A percentile compares a stretch with the other conserved stretches of the same genome.
These are phyloP conservation scores for Tinea trinotella DNA, from an alignment of 2,888 invertebrate species.

Conservation along the genomic window DNA sequence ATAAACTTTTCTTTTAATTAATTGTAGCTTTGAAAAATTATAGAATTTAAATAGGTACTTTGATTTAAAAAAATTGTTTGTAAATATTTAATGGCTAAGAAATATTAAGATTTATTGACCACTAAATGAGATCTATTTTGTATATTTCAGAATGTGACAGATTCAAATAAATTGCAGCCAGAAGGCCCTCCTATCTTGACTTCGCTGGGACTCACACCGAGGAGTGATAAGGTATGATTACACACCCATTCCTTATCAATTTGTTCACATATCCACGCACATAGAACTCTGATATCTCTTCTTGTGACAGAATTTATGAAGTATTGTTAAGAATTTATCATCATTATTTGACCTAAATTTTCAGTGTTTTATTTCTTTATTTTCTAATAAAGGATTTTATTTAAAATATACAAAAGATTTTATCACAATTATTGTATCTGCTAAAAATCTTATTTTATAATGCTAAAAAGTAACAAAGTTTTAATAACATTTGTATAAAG, in stretches of 20 bases:
- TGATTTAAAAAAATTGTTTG: too few relatives aligned
- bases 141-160: slow-evolving; percentile 45
- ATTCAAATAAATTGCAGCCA: slow-evolving; percentile 50
- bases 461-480: too few relatives aligned
- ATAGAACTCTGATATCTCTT: slow-evolving; percentile 7
- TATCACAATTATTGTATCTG: too few relatives aligned
- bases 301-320: slow-evolving; percentile 8
- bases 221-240: slow-evolving; percentile 64
- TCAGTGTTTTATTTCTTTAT: not conserved
- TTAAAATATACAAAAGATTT: too few relatives aligned
- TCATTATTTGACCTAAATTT: not conserved
- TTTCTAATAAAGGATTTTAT: too few relatives aligned
- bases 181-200: slow-evolving; percentile 69
- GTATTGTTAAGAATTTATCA: slow-evolving; percentile 1
- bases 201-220: slow-evolving; percentile 65
- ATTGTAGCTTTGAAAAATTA: too few relatives aligned
- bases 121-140: not conserved
- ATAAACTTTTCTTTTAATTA: too few relatives aligned
- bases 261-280: slow-evolving; percentile 6
- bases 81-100: too few relatives aligned
- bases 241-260: slow-evolving; percentile 15
- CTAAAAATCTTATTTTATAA: too few relatives aligned
- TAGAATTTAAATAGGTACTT: too few relatives aligned
- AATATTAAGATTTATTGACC: too few relatives aligned
- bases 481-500: not conserved